These are phyloP conservation scores for Leontopithecus rosalia DNA, from an alignment of 2,797 vertebrate genomes.

Conservation along the genomic window DNA sequence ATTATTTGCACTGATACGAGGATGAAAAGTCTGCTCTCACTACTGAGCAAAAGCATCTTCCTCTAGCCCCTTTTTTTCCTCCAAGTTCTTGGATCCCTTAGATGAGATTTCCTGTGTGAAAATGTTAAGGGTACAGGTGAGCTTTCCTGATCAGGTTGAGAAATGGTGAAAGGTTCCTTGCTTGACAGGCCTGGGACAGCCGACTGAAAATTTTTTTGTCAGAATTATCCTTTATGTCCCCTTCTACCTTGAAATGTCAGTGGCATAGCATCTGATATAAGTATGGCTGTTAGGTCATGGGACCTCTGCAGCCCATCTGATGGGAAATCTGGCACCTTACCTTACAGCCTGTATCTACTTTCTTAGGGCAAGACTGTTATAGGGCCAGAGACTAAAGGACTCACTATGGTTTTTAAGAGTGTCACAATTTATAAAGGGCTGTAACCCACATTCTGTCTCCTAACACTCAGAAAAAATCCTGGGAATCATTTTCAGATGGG, in stretches of 20 bases:
- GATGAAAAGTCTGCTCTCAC: neutral
- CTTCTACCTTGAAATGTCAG: neutral
- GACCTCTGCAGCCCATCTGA: neutral
- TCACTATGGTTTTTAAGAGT: slow-evolving; percentile 16
- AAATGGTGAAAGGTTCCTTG: neutral
- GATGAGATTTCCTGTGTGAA: slow-evolving; percentile 16
- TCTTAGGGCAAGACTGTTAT: neutral
- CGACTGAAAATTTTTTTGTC: neutral
- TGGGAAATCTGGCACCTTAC: neutral
- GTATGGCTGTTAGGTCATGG: neutral
- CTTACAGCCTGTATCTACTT: neutral
- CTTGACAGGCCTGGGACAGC: neutral
- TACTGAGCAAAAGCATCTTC: neutral
- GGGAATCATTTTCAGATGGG: slow-evolving; percentile 4
- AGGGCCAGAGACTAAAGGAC: neutral
- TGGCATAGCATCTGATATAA: neutral
- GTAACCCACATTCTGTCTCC: neutral
- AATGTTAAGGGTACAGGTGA: neutral
- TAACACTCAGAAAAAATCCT: slow-evolving; percentile 25
- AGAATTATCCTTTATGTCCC: neutral
- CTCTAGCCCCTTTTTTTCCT: neutral
- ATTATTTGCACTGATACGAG: neutral
- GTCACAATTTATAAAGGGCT: slow-evolving; percentile 1
- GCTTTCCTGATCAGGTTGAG: neutral
- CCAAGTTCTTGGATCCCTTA: neutral